A percentile compares a stretch with the other conserved stretches of the same genome.
Evolutionary conservation across 2,888 invertebrate species (phyloP).

Genomic region (Epinotia demarniana): DNA sequence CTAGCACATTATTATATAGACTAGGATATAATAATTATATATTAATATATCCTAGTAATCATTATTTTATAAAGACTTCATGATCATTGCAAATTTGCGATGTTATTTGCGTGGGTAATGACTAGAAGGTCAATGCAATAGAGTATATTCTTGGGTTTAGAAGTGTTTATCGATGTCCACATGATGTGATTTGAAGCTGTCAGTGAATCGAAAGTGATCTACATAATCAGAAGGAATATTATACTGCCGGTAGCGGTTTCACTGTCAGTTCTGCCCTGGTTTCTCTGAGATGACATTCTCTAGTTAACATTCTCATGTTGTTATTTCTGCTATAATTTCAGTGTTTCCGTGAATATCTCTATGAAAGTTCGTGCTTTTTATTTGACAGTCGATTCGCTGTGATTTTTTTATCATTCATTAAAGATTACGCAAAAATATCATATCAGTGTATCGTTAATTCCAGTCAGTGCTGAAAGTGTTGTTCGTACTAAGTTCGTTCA

Average conservation of each 20-base stretch:
- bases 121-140: neutral
- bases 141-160: neutral
- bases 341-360: neutral
- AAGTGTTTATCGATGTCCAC: constrained; percentile 6
- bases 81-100: constrained; percentile 9
- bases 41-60: neutral
- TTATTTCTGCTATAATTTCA: neutral
- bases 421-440: neutral
- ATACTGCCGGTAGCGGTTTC: constrained; percentile 1
- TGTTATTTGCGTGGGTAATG: neutral
- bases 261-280: constrained; percentile 29
- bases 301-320: neutral
- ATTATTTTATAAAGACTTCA: constrained; percentile 5
- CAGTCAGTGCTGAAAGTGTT: neutral
- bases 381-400: neutral
- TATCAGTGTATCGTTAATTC: neutral
- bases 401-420: neutral
- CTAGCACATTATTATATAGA: no score
- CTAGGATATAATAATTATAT: no score
- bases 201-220: constrained; percentile 33
- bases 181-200: constrained; percentile 26
- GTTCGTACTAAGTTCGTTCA: neutral
- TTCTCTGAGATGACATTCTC: constrained; percentile 22
- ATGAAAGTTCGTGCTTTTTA: neutral
- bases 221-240: constrained; percentile 18